Evolutionary conservation across 2,797 vertebrate genomes (phyloP), one percentile per base, ranked within the genome.

Genomic region (Chelon labrosus): DNA sequence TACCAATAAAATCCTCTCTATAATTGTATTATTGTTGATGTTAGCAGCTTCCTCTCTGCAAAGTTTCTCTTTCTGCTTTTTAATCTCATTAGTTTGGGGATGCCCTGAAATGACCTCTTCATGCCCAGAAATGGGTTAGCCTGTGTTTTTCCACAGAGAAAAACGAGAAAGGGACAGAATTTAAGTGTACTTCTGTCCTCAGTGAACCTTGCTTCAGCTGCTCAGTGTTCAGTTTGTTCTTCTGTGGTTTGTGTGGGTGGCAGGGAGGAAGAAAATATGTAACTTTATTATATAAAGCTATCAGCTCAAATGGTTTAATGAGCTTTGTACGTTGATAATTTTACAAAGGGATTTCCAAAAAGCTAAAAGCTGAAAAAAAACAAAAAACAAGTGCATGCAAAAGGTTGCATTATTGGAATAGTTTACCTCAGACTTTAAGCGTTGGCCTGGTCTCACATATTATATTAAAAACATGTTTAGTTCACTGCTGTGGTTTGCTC

Each of bases 181-280:
- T 57, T 47, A 62, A 79, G 70, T 82, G 19, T n/a, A 38, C 57
- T 19, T 67, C 56, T 73, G 65, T 83, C 71, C 39, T 66, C 77
- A 66, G 42, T 35, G 58, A 76, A 74, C 65, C 65, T 74, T 39
- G n/a, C 41, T 55, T 66, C n/a, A 37, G 7, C 51, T 46, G 25
- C 17, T 51, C 20, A 38, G 19, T n/a, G n/a, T 69, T 59, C 14
- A 52, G 19, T 17, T 51, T 41, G 25, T 22, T 44, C 35, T 7
- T 57, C 11, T 19, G 16, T 65, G 59, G 57, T 53, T 46, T 41
- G n/a, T 62, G 39, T 20, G n/a, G 53, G 5, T 56, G 7, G 20
- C 9, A 22, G 12, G 3, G n/a, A 53, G 11, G 19, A 38, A 52
- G 27, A 51, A 53, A 61, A 61, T 53, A 17, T 9, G 25, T n/a